These are phyloP conservation scores for Epizoanthus fatuus DNA, from an alignment of 92 coral and sea anemone genomes.

Conservation along the genomic window DNA sequence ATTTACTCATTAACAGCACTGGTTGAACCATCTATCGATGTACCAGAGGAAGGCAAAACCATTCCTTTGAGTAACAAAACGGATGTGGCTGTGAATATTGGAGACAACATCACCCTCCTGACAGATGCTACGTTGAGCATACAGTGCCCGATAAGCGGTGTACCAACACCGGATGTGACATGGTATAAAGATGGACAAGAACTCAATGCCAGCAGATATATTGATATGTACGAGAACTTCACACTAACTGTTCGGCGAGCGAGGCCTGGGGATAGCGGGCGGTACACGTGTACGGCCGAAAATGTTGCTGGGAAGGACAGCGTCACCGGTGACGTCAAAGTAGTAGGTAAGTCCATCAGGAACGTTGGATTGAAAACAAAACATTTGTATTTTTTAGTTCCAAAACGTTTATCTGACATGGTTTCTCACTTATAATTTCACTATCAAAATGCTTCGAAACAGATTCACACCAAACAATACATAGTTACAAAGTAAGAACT, in stretches of 20 bases:
- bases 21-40: conserved; percentile 46
- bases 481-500: too few relatives aligned
- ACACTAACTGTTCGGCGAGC: conserved; percentile 63
- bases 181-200: conserved; percentile 75
- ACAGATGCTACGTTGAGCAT: conserved; percentile 65
- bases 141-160: conserved; percentile 71
- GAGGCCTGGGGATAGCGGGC: conserved; percentile 61
- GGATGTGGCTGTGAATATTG: conserved; percentile 61
- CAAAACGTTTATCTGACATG: too few relatives aligned
- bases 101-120: conserved; percentile 78
- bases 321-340: conserved; percentile 47
- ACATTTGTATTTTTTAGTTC: too few relatives aligned
- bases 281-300: conserved; percentile 71
- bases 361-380: too few relatives aligned
- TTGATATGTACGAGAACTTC: conserved; percentile 39
- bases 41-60: conserved; percentile 46
- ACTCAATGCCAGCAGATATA: conserved; percentile 46
- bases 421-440: too few relatives aligned
- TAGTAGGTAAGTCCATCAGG: conserved; percentile 59
- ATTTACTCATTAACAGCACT: not conserved
- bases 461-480: too few relatives aligned
- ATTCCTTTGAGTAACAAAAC: conserved; percentile 62
- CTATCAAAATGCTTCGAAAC: too few relatives aligned
- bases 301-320: conserved; percentile 72
- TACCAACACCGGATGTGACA: conserved; percentile 70